These are phyloP conservation scores for Turnix velox DNA, from an alignment of 2,113 vertebrate genomes.

Conservation along the genomic window DNA sequence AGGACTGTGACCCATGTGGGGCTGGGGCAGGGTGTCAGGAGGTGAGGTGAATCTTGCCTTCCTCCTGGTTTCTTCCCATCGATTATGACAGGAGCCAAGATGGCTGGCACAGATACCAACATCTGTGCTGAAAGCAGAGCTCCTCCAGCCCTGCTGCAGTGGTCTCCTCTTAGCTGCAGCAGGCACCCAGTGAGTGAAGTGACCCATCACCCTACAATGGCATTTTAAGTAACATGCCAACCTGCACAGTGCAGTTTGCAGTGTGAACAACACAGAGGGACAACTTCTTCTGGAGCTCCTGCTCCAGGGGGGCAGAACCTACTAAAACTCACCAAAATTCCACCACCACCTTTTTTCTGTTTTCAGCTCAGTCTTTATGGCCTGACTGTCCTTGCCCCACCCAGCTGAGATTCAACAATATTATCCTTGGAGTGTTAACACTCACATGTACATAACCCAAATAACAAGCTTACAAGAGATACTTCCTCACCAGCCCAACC, in stretches of 20 bases:
- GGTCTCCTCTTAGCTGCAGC: rapidly evolving
- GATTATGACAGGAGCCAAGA: constrained; percentile 42
- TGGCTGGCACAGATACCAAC: not conserved
- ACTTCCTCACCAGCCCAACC: not conserved
- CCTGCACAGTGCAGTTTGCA: not conserved
- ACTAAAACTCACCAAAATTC: not conserved
- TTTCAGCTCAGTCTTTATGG: not conserved
- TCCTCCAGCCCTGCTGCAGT: rapidly evolving
- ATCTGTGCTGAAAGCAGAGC: not conserved
- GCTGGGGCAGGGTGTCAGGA: not conserved
- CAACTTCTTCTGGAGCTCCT: not conserved
- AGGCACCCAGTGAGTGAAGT: not conserved
- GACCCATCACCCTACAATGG: not conserved
- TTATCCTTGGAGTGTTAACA: not conserved
- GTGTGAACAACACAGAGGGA: not conserved
- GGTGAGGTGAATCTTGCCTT: not conserved
- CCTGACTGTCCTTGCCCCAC: not conserved
- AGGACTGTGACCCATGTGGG: not conserved
- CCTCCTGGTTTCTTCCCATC: not conserved
- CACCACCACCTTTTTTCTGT: not conserved
- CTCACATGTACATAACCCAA: not conserved
- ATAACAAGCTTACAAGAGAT: not conserved
- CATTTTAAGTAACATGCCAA: rapidly evolving
- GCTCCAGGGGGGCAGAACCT: not conserved
- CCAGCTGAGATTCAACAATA: not conserved